Conservation (phyloP, 2,888 invertebrate species). For the Lamellibrachia columna region DNA sequence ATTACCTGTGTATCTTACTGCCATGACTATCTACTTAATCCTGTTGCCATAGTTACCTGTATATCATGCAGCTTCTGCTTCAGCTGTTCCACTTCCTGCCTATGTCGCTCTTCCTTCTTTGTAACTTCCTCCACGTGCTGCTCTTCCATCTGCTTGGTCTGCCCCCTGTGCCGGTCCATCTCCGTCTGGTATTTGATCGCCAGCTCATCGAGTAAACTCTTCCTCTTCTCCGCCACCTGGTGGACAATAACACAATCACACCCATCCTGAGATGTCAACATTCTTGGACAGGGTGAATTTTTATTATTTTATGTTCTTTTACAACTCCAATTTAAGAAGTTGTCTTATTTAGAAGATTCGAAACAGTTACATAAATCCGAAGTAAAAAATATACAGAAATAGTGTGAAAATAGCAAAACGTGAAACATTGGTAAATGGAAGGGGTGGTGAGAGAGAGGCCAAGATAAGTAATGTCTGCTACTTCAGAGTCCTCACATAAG, state of each 20-base stretch:
- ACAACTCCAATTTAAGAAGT: not conserved
- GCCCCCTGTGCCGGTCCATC: constrained; percentile 60
- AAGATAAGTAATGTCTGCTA: no score
- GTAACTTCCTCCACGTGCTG: constrained; percentile 50
- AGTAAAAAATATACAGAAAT: no score
- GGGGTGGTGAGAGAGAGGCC: no score
- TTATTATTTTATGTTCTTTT: not conserved
- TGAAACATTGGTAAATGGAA: no score
- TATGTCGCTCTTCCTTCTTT: not conserved
- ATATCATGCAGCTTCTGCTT: not conserved
- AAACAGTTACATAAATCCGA: no score
- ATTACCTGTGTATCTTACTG: no score
- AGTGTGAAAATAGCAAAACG: not conserved
- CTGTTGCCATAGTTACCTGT: not conserved
- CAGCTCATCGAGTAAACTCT: constrained; percentile 66
- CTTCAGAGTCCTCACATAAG: no score
- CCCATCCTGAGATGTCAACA: not conserved
- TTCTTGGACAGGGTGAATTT: not conserved
- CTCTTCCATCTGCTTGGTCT: constrained; percentile 52
- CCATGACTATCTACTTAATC: not conserved
- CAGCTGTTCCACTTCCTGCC: not conserved
- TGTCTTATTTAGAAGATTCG: no score
- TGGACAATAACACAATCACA: constrained; percentile 23
- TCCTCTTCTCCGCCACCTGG: constrained; percentile 67
- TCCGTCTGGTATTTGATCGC: constrained; percentile 66